Base-by-base conservation (phyloP, 2,888 invertebrate genomes). In the Aradus depressus region DNA sequence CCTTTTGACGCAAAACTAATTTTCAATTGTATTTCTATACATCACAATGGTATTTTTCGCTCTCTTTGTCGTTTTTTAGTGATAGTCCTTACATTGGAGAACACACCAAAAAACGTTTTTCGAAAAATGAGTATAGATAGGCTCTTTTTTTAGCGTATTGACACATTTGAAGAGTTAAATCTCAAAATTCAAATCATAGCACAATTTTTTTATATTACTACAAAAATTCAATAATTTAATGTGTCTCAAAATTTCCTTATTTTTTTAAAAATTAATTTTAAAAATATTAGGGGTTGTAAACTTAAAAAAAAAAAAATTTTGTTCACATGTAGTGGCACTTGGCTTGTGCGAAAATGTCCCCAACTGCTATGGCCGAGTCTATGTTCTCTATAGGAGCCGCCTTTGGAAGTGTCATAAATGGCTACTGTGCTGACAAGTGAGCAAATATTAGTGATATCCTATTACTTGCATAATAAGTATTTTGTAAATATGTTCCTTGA, bases 351-450 rank as follows among this genome's bases (percentile, higher is more conserved):
- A 22, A n/a, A n/a, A 42, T 42, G 18, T 16, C 42, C 3, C 42
- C 42, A 18, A 23, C 42, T 3, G 28, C 25, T 12, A 12, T 42
- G 25, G 42, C 42, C 3, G 42, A 42, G 16, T 42, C 42, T 3
- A 6, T 42, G 42, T 42, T 42, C n/a, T 25, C 42, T 5, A 5
- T 42, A 5, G 42, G 42, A 18, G 42, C 25, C 2, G 6, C 10
- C 3, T 2, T 42, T 2, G 42, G 42, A 4, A 42, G 42, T 18
- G 1, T 42, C 4, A 1, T 42, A 18, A 25, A 16, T 1, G 42
- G 42, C 16, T 42, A 23, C 16, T 42, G 28, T 16, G 19, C 28
- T 6, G 42, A 42, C 42, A 42, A 14, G 42, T 42, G 28, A 22
- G 16, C 12, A 1, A n/a, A 21, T 21, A 23, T 21, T 14, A 21